Evolutionary conservation across 1,140 invertebrate species (phyloP), one percentile per base, ranked within the genome.

Genomic region (Musca vetustissima): DNA sequence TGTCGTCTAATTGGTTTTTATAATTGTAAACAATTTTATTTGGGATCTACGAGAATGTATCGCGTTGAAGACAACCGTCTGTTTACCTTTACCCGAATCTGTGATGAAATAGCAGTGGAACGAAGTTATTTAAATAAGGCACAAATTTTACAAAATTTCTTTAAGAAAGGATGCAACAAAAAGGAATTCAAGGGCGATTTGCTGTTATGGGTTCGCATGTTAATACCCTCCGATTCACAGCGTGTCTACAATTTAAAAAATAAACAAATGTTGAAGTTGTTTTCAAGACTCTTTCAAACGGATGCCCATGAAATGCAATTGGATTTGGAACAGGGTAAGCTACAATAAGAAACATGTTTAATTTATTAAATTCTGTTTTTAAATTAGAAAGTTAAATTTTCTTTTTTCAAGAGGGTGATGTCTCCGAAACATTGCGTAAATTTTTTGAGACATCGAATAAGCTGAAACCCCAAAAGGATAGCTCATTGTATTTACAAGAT

Each of bases 221-320:
- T 97, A n/a, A 84, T 97, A 32, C 95, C 95, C 0, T 89, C 89
- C 21, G 90, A 91, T 47, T 86, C 89, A 2, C 94, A 96, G 78
- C 85, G 92, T 66, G 88, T 97, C 22, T 97, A 97, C 77, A 97
- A 97, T 84, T 82, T 98, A 22, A 94, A 96, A 83, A 95, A 90
- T 76, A 97, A 96, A 81, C 94, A 96, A 74, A 83, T 97, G 47
- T 85, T 96, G 0, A 98, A 97, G 82, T 80, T 97, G 14, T 97
- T 96, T 82, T 90, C 93, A 55, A 87, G 89, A 76, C 88, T 97
- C 66, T 92, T 97, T 73, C 76, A 85, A 13, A 86, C 86, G 8
- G 88, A 90, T 83, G 88, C 91, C 72, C 87, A 91, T 71, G 89
- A 90, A 65, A 97, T 97, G 95, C 78, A 95, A 6, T 89, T 91